phyloP scores from a whole-genome alignment of 1,140 invertebrate genomes.

The Polypedilum pembai region DNA sequence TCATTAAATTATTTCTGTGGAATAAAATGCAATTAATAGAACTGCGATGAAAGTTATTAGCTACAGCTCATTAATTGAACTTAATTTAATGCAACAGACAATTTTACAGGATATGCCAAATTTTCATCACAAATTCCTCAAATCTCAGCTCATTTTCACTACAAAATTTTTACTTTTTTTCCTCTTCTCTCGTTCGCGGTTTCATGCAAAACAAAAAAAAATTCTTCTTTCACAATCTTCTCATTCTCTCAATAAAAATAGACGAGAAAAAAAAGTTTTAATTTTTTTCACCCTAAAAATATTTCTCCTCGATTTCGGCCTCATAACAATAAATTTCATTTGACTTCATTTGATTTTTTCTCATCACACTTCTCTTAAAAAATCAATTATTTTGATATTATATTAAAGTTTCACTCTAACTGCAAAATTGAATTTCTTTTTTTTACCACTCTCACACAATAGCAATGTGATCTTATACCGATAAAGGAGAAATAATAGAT shows the following conservation, averaged over 20 bases:
- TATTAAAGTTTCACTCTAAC: no score
- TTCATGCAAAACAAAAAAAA: background rate
- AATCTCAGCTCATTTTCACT: background rate
- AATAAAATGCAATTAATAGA: no score
- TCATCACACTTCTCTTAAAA: no score
- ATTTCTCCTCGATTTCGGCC: background rate
- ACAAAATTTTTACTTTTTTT: background rate
- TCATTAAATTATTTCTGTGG: no score
- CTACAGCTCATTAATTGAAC: no score
- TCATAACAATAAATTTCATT: conserved; percentile 14
- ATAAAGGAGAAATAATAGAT: background rate
- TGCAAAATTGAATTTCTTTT: background rate
- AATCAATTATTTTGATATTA: background rate
- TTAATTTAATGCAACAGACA: no score
- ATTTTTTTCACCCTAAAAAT: background rate
- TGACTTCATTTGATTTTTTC: background rate
- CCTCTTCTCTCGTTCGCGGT: background rate
- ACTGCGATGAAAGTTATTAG: no score
- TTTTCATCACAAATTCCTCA: background rate
- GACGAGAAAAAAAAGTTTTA: background rate
- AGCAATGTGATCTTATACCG: background rate
- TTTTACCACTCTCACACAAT: background rate
- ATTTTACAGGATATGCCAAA: background rate
- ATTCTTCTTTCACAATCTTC: background rate
- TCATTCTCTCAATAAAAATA: conserved; percentile 9